Conservation (phyloP, 2,888 invertebrate species). For the Drosophila mayaguana region DNA sequence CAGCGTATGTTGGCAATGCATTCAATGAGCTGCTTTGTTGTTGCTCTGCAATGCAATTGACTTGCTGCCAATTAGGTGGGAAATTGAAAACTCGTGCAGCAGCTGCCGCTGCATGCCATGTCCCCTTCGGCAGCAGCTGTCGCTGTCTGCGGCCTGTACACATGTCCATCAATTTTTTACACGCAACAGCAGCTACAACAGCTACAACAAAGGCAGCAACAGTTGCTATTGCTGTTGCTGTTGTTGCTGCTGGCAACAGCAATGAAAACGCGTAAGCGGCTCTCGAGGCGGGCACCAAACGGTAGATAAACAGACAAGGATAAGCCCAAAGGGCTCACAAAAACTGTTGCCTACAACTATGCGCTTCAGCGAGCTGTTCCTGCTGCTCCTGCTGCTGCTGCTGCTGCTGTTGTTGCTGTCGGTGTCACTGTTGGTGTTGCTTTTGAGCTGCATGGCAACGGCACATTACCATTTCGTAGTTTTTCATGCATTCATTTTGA, state of each 20-base stretch:
- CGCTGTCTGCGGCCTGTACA: conserved; percentile 42
- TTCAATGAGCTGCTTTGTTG: conserved; percentile 18
- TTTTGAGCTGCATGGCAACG: conserved; percentile 57
- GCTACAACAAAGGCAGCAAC: conserved; percentile 21
- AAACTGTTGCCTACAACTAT: conserved; percentile 52
- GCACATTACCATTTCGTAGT: conserved; percentile 75
- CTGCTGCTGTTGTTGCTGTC: not conserved
- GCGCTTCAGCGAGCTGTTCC: conserved; percentile 33
- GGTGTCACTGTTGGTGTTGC: conserved; percentile 22
- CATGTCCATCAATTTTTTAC: conserved; percentile 70
- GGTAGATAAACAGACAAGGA: conserved; percentile 66
- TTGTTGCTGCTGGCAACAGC: conserved; percentile 60
- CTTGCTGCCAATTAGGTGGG: conserved; percentile 69
- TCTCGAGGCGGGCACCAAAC: conserved; percentile 40
- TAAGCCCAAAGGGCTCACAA: conserved; percentile 41
- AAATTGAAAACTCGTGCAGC: conserved; percentile 51
- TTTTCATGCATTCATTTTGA: conserved; percentile 77
- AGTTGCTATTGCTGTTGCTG: conserved; percentile 29
- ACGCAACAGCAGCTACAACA: conserved; percentile 36
- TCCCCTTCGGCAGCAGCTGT: conserved; percentile 37
- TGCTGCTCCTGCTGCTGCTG: conserved; percentile 16
- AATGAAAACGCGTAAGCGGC: conserved; percentile 67
- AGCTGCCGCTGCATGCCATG: conserved; percentile 29
- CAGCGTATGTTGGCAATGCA: conserved; percentile 1
- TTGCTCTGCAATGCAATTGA: conserved; percentile 51